A percentile compares a stretch with the other conserved stretches of the same genome.
phyloP scores from a whole-genome alignment of 1,140 invertebrate genomes.

The Zaprionus taronus region DNA sequence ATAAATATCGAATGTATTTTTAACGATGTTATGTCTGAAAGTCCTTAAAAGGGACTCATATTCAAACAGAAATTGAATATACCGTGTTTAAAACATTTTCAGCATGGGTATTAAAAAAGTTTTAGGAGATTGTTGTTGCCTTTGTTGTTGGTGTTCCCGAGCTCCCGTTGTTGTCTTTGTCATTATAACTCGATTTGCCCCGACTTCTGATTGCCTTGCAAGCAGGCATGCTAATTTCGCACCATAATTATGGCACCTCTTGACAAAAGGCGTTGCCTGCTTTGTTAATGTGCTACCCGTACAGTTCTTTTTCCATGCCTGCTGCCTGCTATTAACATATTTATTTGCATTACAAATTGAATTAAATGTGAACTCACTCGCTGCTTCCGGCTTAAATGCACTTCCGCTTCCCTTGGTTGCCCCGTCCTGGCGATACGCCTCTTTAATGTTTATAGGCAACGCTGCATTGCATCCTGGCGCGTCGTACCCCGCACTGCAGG shows the following conservation, averaged over 20 bases:
- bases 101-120: conserved; percentile 12
- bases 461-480: not conserved
- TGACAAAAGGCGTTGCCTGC: conserved; percentile 39
- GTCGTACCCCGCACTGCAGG: not conserved
- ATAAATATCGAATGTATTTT: too few relatives aligned
- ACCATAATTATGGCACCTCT: conserved; percentile 59
- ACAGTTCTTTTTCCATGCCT: not conserved
- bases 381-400: conserved; percentile 2
- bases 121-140: conserved; percentile 14
- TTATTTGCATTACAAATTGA: conserved; percentile 7
- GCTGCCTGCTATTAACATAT: conserved; percentile 6
- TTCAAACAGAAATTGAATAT: not conserved
- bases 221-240: conserved; percentile 63
- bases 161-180: conserved; percentile 34
- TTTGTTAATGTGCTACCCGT: conserved; percentile 5
- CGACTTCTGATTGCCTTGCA: conserved; percentile 33
- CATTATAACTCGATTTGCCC: conserved; percentile 67
- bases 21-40: too few relatives aligned
- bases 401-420: not conserved
- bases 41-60: too few relatives aligned
- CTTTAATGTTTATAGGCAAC: not conserved
- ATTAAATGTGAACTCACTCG: not conserved
- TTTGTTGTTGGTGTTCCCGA: not conserved
- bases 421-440: not conserved
- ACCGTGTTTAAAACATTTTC: not conserved